phyloP scores from a whole-genome alignment of 2,888 invertebrate genomes.

The Ophonus ardosiacus region DNA sequence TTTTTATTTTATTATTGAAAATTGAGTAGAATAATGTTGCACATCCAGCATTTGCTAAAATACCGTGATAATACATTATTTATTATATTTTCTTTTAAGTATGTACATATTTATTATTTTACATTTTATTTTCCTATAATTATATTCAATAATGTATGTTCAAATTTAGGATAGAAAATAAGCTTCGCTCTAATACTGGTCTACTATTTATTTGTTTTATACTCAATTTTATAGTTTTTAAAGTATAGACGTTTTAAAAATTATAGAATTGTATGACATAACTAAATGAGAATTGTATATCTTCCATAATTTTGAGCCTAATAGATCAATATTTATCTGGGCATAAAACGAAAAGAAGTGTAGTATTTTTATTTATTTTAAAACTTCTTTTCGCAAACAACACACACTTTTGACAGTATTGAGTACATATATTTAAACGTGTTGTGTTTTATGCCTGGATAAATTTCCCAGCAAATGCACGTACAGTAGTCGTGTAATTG shows the following conservation, averaged over 20 bases:
- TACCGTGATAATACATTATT: too few relatives aligned
- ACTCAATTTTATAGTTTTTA: neutral
- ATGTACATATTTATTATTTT: neutral
- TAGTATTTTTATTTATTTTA: neutral
- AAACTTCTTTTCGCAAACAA: neutral
- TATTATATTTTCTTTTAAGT: too few relatives aligned
- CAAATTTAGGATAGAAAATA: neutral
- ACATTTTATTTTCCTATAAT: neutral
- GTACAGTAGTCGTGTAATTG: conserved; percentile 17
- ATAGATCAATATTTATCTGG: neutral
- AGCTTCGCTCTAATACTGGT: neutral
- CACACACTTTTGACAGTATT: neutral
- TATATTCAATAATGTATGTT: neutral
- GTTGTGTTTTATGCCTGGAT: neutral
- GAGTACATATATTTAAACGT: neutral
- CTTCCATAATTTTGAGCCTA: neutral
- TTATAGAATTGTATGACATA: neutral
- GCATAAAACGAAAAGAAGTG: neutral
- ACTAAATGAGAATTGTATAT: neutral
- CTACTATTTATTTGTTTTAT: neutral
- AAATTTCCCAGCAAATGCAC: conserved; percentile 2
- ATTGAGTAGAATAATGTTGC: too few relatives aligned
- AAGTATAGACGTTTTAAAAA: neutral
- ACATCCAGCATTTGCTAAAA: too few relatives aligned
- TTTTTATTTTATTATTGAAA: too few relatives aligned